Percentiles rank a stretch among this genome's conserved stretches.
These are phyloP conservation scores for Bubalus kerabau DNA, from an alignment of 2,113 vertebrate genomes.

Conservation along the genomic window DNA sequence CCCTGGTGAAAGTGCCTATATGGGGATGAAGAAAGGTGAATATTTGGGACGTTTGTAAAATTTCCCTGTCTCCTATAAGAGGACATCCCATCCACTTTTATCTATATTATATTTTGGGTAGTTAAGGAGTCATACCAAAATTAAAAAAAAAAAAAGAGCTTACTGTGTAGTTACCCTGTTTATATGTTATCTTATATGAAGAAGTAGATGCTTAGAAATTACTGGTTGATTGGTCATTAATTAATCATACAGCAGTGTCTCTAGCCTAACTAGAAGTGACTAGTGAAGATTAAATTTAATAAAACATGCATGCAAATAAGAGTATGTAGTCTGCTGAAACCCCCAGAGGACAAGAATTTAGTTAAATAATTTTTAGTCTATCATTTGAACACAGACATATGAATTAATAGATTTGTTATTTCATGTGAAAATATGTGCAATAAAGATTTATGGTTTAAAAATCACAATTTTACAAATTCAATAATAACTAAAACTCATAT, in stretches of 20 bases:
- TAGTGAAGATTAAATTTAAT: neutral
- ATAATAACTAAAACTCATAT: neutral
- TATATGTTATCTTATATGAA: neutral
- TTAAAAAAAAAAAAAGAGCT: neutral
- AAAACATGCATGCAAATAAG: neutral
- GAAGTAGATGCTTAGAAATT: neutral
- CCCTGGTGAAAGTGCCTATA: accelerated
- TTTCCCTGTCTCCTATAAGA: neutral
- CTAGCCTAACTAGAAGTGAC: neutral
- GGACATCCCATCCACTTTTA: neutral
- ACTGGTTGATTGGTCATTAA: neutral
- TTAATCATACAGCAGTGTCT: neutral
- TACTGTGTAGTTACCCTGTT: neutral
- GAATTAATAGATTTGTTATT: neutral
- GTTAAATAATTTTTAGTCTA: neutral
- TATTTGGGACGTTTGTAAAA: neutral
- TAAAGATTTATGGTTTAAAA: neutral
- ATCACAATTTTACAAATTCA: neutral
- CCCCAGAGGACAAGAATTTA: neutral
- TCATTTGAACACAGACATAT: neutral
- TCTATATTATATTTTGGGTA: neutral
- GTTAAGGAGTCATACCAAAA: neutral
- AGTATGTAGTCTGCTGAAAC: neutral
- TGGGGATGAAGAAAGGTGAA: accelerated
- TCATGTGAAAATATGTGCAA: neutral